Evolutionary conservation across 2,888 invertebrate genomes (phyloP).

Genomic region (Brachyptera risi): DNA sequence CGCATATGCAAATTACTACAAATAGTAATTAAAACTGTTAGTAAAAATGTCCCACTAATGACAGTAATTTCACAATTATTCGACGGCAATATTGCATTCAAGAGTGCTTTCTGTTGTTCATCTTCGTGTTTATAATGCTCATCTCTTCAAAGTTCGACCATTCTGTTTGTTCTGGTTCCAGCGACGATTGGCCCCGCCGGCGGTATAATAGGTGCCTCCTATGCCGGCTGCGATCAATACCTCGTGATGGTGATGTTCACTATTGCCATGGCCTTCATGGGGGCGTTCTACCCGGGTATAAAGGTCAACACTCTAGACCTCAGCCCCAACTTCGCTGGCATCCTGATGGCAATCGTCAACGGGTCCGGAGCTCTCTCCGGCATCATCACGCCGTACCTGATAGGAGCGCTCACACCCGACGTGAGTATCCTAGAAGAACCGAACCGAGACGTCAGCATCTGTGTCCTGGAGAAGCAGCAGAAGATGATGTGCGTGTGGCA

Average conservation of each 20-base stretch:
- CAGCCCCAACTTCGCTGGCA: conserved; percentile 63
- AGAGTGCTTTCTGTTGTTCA: not conserved
- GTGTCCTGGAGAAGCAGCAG: too few species aligned
- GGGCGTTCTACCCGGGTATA: conserved; percentile 63
- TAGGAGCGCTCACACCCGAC: conserved; percentile 61
- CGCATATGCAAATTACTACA: too few species aligned
- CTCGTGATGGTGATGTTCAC: conserved; percentile 60
- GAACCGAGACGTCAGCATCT: too few species aligned
- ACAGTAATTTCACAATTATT: too few species aligned
- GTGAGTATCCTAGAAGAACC: too few species aligned
- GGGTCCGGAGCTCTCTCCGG: conserved; percentile 69
- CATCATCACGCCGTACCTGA: conserved; percentile 63
- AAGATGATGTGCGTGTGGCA: not conserved
- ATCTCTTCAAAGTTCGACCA: too few species aligned
- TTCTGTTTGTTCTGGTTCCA: too few species aligned
- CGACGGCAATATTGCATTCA: not conserved
- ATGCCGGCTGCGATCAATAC: conserved; percentile 60
- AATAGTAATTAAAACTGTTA: too few species aligned
- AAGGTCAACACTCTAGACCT: conserved; percentile 64
- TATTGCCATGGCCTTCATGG: conserved; percentile 65
- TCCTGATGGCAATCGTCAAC: conserved; percentile 64
- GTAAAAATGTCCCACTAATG: too few species aligned
- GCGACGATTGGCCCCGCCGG: conserved; percentile 60
- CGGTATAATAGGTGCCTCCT: conserved; percentile 63
- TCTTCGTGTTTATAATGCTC: not conserved